Conservation (phyloP, 2,888 invertebrate genomes). For the Rhabditophanes sp. region DNA sequence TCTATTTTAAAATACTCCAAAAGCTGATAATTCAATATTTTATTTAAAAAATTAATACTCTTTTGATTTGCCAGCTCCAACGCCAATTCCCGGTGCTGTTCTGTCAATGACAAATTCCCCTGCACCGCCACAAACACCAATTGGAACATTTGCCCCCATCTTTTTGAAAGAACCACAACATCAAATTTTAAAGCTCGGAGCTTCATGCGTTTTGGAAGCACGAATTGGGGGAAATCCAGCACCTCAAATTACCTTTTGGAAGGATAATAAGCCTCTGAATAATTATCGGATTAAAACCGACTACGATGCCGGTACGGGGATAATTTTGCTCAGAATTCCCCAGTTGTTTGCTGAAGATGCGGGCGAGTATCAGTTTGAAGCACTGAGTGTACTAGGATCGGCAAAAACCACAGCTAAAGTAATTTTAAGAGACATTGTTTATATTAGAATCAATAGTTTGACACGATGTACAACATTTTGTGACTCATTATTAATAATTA, state of each 20-base stretch:
- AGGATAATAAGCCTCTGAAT: constrained; percentile 57
- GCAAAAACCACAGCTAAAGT: constrained; percentile 31
- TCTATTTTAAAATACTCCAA: too few species aligned
- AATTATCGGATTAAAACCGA: constrained; percentile 59
- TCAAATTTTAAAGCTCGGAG: constrained; percentile 52
- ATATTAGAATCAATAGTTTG: neutral
- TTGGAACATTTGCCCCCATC: constrained; percentile 56
- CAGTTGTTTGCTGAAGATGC: constrained; percentile 86
- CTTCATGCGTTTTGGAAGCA: constrained; percentile 78
- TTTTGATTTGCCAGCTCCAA: constrained; percentile 46
- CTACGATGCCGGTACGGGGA: constrained; percentile 68
- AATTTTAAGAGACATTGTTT: neutral
- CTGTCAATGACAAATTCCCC: constrained; percentile 33
- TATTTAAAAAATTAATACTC: too few species aligned
- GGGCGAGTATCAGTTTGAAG: constrained; percentile 46
- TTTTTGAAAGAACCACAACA: constrained; percentile 69
- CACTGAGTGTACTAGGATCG: constrained; percentile 45
- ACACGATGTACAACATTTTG: neutral
- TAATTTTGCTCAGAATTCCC: constrained; percentile 74
- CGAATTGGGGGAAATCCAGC: constrained; percentile 74
- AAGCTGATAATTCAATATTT: too few species aligned
- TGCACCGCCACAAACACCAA: constrained; percentile 43
- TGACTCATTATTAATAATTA: too few species aligned
- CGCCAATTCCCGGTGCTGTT: constrained; percentile 39
- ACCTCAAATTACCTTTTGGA: constrained; percentile 77